Conservation (phyloP, 2,888 invertebrate genomes). For the Drosophila gaucha region DNA sequence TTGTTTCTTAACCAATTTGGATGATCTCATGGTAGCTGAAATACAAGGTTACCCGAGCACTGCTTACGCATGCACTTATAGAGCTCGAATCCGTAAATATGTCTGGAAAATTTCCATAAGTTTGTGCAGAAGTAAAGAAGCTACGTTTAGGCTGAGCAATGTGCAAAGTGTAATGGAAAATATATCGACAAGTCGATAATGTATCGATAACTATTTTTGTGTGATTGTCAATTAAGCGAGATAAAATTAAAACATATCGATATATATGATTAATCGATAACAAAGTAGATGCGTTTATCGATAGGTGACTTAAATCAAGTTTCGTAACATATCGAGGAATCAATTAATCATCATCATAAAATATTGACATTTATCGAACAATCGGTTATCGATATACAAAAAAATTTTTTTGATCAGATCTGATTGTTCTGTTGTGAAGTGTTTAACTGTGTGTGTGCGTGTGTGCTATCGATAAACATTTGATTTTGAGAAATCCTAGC, state of each 20-base stretch:
- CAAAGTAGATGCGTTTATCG: too few relatives aligned
- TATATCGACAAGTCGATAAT: not conserved
- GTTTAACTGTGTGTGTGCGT: too few relatives aligned
- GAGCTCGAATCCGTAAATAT: not conserved
- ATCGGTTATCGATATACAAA: too few relatives aligned
- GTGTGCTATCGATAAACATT: too few relatives aligned
- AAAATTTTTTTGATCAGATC: too few relatives aligned
- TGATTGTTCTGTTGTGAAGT: too few relatives aligned
- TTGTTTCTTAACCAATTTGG: constrained; percentile 10
- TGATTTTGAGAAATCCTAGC: too few relatives aligned
- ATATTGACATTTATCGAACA: not conserved
- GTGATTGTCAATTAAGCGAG: not conserved
- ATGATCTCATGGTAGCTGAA: constrained; percentile 45
- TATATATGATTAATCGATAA: too few relatives aligned
- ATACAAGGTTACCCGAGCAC: constrained; percentile 33
- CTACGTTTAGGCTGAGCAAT: not conserved
- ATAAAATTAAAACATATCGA: too few relatives aligned
- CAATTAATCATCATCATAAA: not conserved
- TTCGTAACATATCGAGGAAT: too few relatives aligned
- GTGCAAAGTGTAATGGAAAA: not conserved
- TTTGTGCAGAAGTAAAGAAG: not conserved
- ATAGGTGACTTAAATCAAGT: too few relatives aligned
- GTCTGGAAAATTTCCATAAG: not conserved
- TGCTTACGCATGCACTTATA: constrained; percentile 17
- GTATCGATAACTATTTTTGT: too few relatives aligned